Evolutionary conservation across 2,888 invertebrate species (phyloP), one percentile per base, ranked within the genome.

Genomic region (Tholera decimalis): DNA sequence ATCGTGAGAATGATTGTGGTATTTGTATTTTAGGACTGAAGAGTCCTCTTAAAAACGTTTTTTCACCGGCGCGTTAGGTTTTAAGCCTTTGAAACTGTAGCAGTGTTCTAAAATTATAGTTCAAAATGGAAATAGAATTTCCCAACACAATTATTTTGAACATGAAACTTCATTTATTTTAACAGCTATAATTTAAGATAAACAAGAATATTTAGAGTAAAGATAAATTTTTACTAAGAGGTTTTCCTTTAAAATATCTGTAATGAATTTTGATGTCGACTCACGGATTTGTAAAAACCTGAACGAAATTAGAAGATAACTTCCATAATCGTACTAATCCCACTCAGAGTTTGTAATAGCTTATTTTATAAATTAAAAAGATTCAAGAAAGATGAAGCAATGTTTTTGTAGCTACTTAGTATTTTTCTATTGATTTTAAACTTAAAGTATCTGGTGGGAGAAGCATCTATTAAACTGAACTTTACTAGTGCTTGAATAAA

Each of bases 51-150:
- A 24, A 15, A 22, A 13, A 22, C 15, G 18, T 18, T 13, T 30
- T 59, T 24, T 28, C 5, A 24, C 24, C 26, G 13, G 8, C 18
- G 67, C 41, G 44, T 37, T 39, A 62, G 43, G n/a, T 24, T 44
- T 70, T 20, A 30, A 37, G 11, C 20, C 30, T 62, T 72, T 62
- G 37, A 46, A 65, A 65, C 46, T 44, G 13, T 37, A 62, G 35
- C 11, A 30, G 22, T 0, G 5, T 13, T 24, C 9, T 46, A 5
- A 70, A 71, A 22, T 44, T 22, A 60, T 30, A n/a, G n/a, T 44
- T 15, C 15, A 30, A 28, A 60, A 71, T 28, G 6, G 24, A 59
- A 60, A 9, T 73, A 7, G 7, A 47, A 62, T 72, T 47, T 61
- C 0, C 13, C 3, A 18, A 22, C 26, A 30, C 13, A 44, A 33